Evolutionary conservation across 2,888 invertebrate species (phyloP).

Genomic region (Anthrax anthrax): DNA sequence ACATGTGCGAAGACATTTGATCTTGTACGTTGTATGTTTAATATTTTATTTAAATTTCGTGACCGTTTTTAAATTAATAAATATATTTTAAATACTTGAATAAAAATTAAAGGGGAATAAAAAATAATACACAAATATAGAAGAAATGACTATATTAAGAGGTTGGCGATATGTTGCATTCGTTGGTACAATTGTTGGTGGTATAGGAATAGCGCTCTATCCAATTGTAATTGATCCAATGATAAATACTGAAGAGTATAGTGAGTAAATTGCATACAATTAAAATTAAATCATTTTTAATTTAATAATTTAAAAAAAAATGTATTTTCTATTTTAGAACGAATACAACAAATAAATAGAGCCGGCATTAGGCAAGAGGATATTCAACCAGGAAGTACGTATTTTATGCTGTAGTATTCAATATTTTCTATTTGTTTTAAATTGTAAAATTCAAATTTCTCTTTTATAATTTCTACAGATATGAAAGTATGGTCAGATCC

Average conservation of each 20-base stretch:
- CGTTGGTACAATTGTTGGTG: slow-evolving; percentile 40
- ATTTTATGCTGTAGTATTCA: too few species aligned
- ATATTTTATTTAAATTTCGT: too few species aligned
- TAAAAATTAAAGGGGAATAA: too few species aligned
- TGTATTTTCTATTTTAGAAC: slow-evolving; percentile 23
- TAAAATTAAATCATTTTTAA: background rate
- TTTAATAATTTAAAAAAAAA: background rate
- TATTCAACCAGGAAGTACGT: slow-evolving; percentile 43
- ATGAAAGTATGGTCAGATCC: slow-evolving; percentile 43
- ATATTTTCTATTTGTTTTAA: background rate
- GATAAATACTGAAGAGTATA: slow-evolving; percentile 43
- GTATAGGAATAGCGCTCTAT: slow-evolving; percentile 40
- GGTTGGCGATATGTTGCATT: slow-evolving; percentile 44
- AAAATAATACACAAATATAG: too few species aligned
- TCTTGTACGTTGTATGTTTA: too few species aligned
- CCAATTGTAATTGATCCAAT: slow-evolving; percentile 48
- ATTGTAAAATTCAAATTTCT: background rate
- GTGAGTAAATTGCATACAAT: slow-evolving; percentile 9
- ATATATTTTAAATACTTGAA: too few species aligned
- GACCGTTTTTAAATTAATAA: too few species aligned
- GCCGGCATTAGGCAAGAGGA: slow-evolving; percentile 38
- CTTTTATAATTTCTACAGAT: slow-evolving; percentile 24
- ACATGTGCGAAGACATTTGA: too few species aligned
- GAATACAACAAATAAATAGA: slow-evolving; percentile 36
- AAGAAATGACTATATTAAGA: slow-evolving; percentile 26